phyloP scores from a whole-genome alignment of 2,113 vertebrate species.

The Tichodroma muraria region DNA sequence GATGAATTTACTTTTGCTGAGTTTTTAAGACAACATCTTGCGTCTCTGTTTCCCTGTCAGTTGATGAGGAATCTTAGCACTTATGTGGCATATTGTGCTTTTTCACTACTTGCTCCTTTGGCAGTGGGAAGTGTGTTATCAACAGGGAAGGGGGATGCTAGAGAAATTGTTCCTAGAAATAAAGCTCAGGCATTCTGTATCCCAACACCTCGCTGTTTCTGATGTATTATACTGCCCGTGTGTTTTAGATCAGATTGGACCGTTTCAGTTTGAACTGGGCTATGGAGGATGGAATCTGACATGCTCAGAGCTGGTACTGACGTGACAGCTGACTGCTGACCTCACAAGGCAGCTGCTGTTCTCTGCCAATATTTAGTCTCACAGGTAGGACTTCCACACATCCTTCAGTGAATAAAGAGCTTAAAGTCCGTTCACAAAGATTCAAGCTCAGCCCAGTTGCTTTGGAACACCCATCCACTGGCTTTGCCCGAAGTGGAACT shows the following conservation, averaged over 20 bases:
- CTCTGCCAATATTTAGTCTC: slow-evolving; percentile 28
- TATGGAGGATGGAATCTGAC: background rate
- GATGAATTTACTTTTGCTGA: background rate
- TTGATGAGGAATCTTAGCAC: background rate
- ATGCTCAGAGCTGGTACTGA: background rate
- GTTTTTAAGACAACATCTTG: background rate
- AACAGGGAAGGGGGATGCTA: background rate
- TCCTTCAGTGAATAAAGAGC: background rate
- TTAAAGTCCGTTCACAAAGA: background rate
- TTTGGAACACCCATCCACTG: background rate
- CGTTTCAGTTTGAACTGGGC: background rate
- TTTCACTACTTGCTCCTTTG: background rate
- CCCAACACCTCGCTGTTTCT: background rate
- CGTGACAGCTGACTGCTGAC: background rate
- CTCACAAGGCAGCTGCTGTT: background rate
- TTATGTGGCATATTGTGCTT: background rate
- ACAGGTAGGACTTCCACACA: background rate
- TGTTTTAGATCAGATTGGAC: background rate
- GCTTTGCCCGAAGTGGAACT: background rate
- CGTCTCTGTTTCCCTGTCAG: background rate
- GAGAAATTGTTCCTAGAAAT: background rate
- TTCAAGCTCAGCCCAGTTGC: background rate
- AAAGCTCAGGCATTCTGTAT: background rate
- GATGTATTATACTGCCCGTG: background rate
- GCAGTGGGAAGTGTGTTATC: background rate